Evolutionary conservation across 2,888 invertebrate species (phyloP), one percentile per base, ranked within the genome.

Genomic region (Mayetiola destructor): DNA sequence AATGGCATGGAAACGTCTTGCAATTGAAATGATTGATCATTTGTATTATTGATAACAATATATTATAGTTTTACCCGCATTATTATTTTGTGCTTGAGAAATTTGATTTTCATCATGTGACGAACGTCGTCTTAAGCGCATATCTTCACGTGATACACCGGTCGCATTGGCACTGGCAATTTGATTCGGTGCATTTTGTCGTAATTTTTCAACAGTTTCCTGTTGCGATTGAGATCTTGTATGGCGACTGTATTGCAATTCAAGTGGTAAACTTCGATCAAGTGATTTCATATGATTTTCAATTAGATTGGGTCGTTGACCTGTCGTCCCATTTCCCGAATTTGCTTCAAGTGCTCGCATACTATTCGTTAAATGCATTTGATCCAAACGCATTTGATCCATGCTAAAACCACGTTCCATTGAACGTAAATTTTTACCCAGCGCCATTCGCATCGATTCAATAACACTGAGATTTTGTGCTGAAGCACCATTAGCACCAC

Each of bases 71-170:
- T 48, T 48, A 48, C 48, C 48, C 27, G 48, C 10, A 27, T 48
- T 48, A 27, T 48, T 48, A 16, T 48, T 48, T 40, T 40, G 40
- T 61, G 63, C 64, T 55, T 64, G 60, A 8, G 68, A 62, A 61
- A 71, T 64, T 64, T 73, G 73, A 0, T 70, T 70, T 61, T 73
- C 73, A 59, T 73, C 73, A 57, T 73, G 73, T n/a, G 73, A 73
- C 2, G 73, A 73, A 54, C 73, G 68, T 9, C 73, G 66, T 8
- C 73, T 67, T 66, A 72, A 67, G 42, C 72, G 67, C 58, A 73
- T 61, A 64, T 73, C 73, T 60, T 73, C 73, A 10, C 73, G 65
- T n/a, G 69, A 68, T 55, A 73, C 55, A 27, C 65, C 70, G 23
- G 21, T 23, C 3, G 32, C 12, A n/a, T 37, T 14, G 10, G 16